Percentiles rank a stretch among this genome's conserved stretches.
Evolutionary conservation across 2,888 invertebrate species (phyloP).

Genomic region (Mellilla xanthometata): DNA sequence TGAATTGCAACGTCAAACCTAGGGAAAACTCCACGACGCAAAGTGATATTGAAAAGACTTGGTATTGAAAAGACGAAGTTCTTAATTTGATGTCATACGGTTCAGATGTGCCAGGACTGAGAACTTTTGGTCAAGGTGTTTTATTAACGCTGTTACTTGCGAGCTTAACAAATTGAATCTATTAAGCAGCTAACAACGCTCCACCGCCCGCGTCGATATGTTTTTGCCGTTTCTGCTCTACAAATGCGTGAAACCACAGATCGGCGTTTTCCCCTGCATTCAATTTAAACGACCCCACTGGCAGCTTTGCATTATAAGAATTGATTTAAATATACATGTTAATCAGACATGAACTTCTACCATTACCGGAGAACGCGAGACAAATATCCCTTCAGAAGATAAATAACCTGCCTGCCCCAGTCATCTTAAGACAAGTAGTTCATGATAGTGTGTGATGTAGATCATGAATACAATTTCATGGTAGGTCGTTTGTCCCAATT

Average conservation of each 20-base stretch:
- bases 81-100: background rate
- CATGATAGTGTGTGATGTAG: too few species aligned
- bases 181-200: slow-evolving; percentile 50
- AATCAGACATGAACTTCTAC: slow-evolving; percentile 35
- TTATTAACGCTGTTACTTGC: slow-evolving; percentile 12
- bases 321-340: slow-evolving; percentile 43
- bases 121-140: slow-evolving; percentile 8
- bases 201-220: slow-evolving; percentile 48
- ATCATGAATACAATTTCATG: too few species aligned
- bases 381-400: background rate
- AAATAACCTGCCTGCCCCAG: background rate
- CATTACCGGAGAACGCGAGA: slow-evolving; percentile 22
- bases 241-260: slow-evolving; percentile 15
- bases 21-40: slow-evolving; percentile 12
- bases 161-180: slow-evolving; percentile 32
- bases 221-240: slow-evolving; percentile 44
- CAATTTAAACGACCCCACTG: slow-evolving; percentile 38
- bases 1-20: slow-evolving; percentile 19
- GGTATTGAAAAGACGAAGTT: slow-evolving; percentile 7
- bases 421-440: too few species aligned
- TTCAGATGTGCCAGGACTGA: background rate
- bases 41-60: slow-evolving; percentile 6
- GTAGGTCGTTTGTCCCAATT: too few species aligned
- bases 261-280: slow-evolving; percentile 41
- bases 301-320: slow-evolving; percentile 29